phyloP scores from a whole-genome alignment of 2,888 invertebrate genomes.

The Thymelicus lineola region DNA sequence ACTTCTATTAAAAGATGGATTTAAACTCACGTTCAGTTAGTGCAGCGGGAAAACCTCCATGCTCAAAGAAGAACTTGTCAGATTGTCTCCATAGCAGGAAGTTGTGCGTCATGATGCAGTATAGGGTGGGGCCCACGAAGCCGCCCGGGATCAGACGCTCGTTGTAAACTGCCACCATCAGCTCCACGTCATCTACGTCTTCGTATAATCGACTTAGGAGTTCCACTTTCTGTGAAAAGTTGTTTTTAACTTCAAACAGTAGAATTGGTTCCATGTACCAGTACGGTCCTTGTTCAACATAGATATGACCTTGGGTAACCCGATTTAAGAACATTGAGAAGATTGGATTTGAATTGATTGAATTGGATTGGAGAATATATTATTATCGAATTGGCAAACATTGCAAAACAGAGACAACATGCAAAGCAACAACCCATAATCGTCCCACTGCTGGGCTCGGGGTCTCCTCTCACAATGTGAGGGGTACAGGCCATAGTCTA shows the following conservation, averaged over 20 bases:
- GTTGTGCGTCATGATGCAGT: constrained; percentile 94
- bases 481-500: too few relatives aligned
- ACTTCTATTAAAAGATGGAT: not conserved
- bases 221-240: constrained; percentile 13
- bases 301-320: too few relatives aligned
- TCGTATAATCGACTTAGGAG: constrained; percentile 19
- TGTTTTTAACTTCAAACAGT: not conserved
- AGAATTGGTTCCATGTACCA: too few relatives aligned
- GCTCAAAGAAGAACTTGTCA: constrained; percentile 92
- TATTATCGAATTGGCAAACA: too few relatives aligned
- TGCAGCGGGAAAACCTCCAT: constrained; percentile 40
- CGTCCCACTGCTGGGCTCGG: too few relatives aligned
- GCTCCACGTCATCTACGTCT: constrained; percentile 30
- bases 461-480: too few relatives aligned
- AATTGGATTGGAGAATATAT: too few relatives aligned
- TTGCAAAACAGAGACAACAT: too few relatives aligned
- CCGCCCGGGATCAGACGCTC: constrained; percentile 86
- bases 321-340: too few relatives aligned
- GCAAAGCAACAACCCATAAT: too few relatives aligned
- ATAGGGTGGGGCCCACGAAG: constrained; percentile 94
- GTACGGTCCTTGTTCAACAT: too few relatives aligned
- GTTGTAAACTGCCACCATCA: constrained; percentile 20
- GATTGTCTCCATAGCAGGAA: constrained; percentile 91
- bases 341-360: too few relatives aligned
- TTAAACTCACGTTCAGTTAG: constrained; percentile 13